Evolutionary conservation across 2,888 invertebrate species (phyloP).

Genomic region (Eristalinus sepulchralis): DNA sequence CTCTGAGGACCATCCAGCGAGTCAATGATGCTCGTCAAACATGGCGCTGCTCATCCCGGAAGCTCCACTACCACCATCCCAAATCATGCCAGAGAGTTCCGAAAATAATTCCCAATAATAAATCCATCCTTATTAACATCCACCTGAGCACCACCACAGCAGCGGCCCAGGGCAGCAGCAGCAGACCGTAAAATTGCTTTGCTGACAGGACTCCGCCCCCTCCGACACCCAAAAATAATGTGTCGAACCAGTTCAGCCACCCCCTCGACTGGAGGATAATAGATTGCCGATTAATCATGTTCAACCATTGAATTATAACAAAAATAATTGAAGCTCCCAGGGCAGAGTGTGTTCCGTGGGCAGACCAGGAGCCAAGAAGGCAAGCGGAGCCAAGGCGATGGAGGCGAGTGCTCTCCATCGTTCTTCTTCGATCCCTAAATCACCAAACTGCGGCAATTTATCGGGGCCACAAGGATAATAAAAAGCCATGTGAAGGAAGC

Average conservation of each 20-base stretch:
- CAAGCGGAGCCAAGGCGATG: background rate
- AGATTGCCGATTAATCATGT: slow-evolving; percentile 74
- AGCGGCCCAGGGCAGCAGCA: slow-evolving; percentile 2
- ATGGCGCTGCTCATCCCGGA: background rate
- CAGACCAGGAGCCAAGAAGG: slow-evolving; percentile 1
- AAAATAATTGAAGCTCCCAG: slow-evolving; percentile 73
- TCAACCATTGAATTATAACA: slow-evolving; percentile 74
- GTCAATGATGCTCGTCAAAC: background rate
- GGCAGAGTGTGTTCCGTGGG: slow-evolving; percentile 11
- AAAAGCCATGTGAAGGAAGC: slow-evolving; percentile 64
- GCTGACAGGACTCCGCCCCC: slow-evolving; percentile 68
- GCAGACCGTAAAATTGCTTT: slow-evolving; percentile 62
- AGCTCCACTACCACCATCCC: background rate
- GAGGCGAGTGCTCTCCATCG: slow-evolving; percentile 35
- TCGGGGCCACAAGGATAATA: slow-evolving; percentile 71
- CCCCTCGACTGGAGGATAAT: slow-evolving; percentile 54
- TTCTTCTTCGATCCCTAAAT: slow-evolving; percentile 69
- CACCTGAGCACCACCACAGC: slow-evolving; percentile 70
- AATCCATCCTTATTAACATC: slow-evolving; percentile 74
- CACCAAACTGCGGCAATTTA: slow-evolving; percentile 71
- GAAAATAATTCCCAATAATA: slow-evolving; percentile 73
- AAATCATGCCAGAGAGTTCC: slow-evolving; percentile 51
- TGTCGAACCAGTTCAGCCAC: slow-evolving; percentile 49
- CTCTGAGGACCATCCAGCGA: background rate
- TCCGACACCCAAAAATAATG: slow-evolving; percentile 66